Percentiles rank a stretch among this genome's conserved stretches.
Evolutionary conservation across 2,888 invertebrate species (phyloP).

Genomic region (Asteroscopus sphinx): DNA sequence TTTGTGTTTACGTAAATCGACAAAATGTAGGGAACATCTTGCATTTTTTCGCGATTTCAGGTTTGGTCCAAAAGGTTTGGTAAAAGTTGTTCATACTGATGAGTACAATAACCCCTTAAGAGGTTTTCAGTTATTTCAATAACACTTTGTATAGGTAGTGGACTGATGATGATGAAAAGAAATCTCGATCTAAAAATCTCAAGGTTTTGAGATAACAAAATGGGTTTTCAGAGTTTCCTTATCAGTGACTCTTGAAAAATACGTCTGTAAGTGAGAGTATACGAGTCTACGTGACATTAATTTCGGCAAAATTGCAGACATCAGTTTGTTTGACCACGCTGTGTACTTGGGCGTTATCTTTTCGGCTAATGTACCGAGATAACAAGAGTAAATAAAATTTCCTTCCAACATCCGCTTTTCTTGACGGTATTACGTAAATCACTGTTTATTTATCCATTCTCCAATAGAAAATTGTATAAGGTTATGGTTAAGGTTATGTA

Average conservation of each 20-base stretch:
- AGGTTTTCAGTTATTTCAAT: too few relatives aligned
- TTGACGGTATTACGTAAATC: constrained; percentile 30
- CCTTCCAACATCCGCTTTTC: constrained; percentile 45
- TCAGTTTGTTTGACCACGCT: constrained; percentile 21
- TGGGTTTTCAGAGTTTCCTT: not conserved
- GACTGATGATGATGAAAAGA: too few relatives aligned
- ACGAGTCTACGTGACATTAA: not conserved
- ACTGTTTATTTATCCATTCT: constrained; percentile 11
- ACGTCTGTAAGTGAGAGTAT: not conserved
- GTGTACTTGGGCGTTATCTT: constrained; percentile 33
- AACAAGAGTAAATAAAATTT: constrained; percentile 37
- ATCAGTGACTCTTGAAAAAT: too few relatives aligned
- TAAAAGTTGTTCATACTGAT: too few relatives aligned
- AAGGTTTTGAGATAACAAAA: not conserved
- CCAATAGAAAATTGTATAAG: constrained; percentile 1
- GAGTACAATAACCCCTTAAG: too few relatives aligned
- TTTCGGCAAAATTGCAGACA: constrained; percentile 21
- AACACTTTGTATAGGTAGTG: too few relatives aligned
- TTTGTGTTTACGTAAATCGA: too few relatives aligned
- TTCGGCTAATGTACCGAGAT: constrained; percentile 35
- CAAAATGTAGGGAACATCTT: too few relatives aligned
- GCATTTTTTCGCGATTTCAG: too few relatives aligned
- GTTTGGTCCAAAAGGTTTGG: too few relatives aligned
- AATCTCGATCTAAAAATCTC: too few relatives aligned
- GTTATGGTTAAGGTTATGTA: constrained; percentile 16